Percentiles rank a stretch among this genome's conserved stretches.
Evolutionary conservation across 2,113 vertebrate species (phyloP).

Genomic region (Psittacula cyanocephala): DNA sequence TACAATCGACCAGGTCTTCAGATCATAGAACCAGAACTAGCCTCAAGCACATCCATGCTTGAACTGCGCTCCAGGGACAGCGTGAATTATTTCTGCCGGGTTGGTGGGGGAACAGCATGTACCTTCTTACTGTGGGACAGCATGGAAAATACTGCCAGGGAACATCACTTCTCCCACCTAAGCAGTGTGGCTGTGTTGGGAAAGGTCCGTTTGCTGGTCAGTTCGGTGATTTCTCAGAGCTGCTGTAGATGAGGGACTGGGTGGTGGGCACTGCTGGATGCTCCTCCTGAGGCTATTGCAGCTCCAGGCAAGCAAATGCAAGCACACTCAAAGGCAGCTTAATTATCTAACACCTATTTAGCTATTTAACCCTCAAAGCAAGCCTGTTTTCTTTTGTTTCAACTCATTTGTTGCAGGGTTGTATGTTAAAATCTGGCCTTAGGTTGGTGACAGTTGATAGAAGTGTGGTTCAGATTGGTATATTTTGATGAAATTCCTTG

Average conservation of each 20-base stretch:
- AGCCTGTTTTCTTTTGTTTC: not conserved
- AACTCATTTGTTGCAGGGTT: fast-evolving
- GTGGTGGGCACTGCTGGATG: not conserved
- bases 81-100: fast-evolving
- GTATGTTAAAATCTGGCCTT: not conserved
- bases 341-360: fast-evolving
- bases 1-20: not conserved
- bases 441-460: not conserved
- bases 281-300: not conserved
- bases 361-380: not conserved
- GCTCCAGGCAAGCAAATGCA: not conserved
- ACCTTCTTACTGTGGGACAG: fast-evolving
- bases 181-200: fast-evolving
- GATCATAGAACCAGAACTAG: not conserved
- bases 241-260: not conserved
- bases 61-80: too few species aligned
- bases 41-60: not conserved
- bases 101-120: fast-evolving
- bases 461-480: not conserved
- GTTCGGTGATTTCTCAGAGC: fast-evolving
- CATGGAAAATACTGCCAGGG: fast-evolving
- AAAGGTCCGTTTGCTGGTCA: too few species aligned
- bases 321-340: not conserved
- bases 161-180: not conserved
- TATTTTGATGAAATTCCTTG: not conserved